phyloP scores from a whole-genome alignment of 2,113 vertebrate genomes.

The Silurus glanis region DNA sequence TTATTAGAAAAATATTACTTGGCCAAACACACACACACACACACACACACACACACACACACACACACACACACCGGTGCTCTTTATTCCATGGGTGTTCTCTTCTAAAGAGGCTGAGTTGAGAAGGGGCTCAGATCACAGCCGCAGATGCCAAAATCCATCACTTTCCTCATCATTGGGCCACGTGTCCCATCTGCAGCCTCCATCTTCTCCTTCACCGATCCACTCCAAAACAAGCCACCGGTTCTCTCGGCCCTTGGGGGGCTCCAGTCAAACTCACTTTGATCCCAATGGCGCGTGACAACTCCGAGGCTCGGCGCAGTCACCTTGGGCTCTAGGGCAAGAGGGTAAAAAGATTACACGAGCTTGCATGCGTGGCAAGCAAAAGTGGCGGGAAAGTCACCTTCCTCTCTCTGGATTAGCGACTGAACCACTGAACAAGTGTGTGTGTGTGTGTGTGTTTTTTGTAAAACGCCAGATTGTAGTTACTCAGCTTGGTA shows the following conservation, averaged over 20 bases:
- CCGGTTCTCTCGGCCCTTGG: slow-evolving; percentile 68
- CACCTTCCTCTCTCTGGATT: slow-evolving; percentile 71
- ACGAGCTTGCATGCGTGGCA: slow-evolving; percentile 69
- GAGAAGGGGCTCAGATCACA: slow-evolving; percentile 32
- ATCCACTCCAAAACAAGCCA: slow-evolving; percentile 79
- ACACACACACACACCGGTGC: background rate
- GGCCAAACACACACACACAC: background rate
- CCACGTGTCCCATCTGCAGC: slow-evolving; percentile 44
- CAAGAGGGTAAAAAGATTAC: slow-evolving; percentile 65
- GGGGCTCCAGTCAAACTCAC: slow-evolving; percentile 71
- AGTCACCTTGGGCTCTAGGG: slow-evolving; percentile 74
- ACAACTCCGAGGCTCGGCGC: slow-evolving; percentile 71
- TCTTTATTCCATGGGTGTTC: slow-evolving; percentile 21
- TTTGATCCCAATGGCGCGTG: slow-evolving; percentile 76
- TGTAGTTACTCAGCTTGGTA: background rate
- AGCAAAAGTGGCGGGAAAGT: slow-evolving; percentile 73
- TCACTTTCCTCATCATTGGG: slow-evolving; percentile 55
- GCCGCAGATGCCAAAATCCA: slow-evolving; percentile 55
- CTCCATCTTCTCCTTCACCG: slow-evolving; percentile 73
- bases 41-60: background rate
- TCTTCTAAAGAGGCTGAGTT: slow-evolving; percentile 30
- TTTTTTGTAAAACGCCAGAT: background rate
- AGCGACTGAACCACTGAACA: no score
- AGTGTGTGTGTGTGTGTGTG: background rate
- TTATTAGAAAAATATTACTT: background rate